Conservation (phyloP, 2,113 vertebrate species). For the Promerops cafer region DNA sequence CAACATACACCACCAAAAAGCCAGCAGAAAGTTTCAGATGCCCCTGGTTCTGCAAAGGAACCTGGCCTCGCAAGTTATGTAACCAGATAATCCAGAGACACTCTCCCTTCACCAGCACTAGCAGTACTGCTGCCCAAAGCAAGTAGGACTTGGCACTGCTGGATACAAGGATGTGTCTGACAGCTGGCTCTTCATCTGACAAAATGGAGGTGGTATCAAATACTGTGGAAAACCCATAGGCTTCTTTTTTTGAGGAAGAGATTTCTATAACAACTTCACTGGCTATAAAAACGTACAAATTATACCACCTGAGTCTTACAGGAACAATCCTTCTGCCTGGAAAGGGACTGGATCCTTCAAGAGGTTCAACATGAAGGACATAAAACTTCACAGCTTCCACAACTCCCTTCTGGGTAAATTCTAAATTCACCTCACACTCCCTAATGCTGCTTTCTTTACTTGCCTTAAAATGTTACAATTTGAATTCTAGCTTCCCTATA, state of each 20-base stretch:
- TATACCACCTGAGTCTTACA: neutral
- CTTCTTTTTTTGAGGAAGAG: neutral
- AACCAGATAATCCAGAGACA: neutral
- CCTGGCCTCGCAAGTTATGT: neutral
- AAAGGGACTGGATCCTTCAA: neutral
- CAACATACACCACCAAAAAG: neutral
- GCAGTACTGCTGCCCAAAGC: neutral
- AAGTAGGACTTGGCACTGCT: fast-evolving
- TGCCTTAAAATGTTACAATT: neutral
- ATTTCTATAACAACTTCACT: neutral
- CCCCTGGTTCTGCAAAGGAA: neutral
- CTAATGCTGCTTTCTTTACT: neutral
- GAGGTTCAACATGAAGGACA: neutral
- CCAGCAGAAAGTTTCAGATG: neutral
- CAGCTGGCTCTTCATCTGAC: neutral
- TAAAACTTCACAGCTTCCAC: neutral
- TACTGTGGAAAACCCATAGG: neutral
- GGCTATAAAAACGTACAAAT: neutral
- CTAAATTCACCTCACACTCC: neutral
- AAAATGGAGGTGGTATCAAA: neutral
- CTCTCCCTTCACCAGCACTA: neutral
- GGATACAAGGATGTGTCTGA: neutral
- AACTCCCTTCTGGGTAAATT: neutral
- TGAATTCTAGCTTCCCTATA: neutral
- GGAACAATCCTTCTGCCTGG: neutral